Evolutionary conservation across 2,888 invertebrate species (phyloP).

Genomic region (Anticlea derivata): DNA sequence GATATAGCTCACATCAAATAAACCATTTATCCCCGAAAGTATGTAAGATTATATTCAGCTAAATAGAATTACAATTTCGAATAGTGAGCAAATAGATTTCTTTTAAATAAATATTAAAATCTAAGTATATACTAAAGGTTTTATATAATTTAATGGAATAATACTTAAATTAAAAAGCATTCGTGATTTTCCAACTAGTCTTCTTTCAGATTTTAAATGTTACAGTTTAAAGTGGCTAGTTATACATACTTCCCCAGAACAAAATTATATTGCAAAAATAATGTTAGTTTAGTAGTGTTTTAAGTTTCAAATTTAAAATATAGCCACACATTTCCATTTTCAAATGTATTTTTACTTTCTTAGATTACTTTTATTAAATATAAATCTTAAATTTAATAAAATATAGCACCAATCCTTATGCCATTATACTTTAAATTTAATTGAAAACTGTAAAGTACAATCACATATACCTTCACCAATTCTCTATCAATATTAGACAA

Average conservation of each 20-base stretch:
- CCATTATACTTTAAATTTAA: slow-evolving; percentile 57
- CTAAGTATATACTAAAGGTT: slow-evolving; percentile 59
- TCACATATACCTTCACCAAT: slow-evolving; percentile 54
- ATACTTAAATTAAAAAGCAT: slow-evolving; percentile 74
- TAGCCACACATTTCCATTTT: slow-evolving; percentile 47
- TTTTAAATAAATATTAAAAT: slow-evolving; percentile 70
- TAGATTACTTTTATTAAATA: slow-evolving; percentile 46
- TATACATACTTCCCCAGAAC: slow-evolving; percentile 14
- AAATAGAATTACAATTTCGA: slow-evolving; percentile 73
- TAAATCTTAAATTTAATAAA: slow-evolving; percentile 49
- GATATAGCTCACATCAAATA: slow-evolving; percentile 14
- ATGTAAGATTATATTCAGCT: slow-evolving; percentile 62
- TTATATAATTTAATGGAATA: slow-evolving; percentile 80
- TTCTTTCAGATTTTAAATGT: slow-evolving; percentile 41
- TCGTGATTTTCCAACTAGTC: slow-evolving; percentile 54
- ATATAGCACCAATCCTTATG: slow-evolving; percentile 75
- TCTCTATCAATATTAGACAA: slow-evolving; percentile 27
- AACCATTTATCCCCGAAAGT: slow-evolving; percentile 36
- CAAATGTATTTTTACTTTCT: slow-evolving; percentile 45
- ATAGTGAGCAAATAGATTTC: slow-evolving; percentile 79
- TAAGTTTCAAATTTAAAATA: slow-evolving; percentile 34
- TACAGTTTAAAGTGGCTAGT: slow-evolving; percentile 23
- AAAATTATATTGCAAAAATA: slow-evolving; percentile 22
- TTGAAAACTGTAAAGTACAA: slow-evolving; percentile 55
- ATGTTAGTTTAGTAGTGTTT: slow-evolving; percentile 34